Percentiles rank a stretch among this genome's conserved stretches.
Conservation (phyloP, 2,797 vertebrate species). For the Fistularia commersonii region DNA sequence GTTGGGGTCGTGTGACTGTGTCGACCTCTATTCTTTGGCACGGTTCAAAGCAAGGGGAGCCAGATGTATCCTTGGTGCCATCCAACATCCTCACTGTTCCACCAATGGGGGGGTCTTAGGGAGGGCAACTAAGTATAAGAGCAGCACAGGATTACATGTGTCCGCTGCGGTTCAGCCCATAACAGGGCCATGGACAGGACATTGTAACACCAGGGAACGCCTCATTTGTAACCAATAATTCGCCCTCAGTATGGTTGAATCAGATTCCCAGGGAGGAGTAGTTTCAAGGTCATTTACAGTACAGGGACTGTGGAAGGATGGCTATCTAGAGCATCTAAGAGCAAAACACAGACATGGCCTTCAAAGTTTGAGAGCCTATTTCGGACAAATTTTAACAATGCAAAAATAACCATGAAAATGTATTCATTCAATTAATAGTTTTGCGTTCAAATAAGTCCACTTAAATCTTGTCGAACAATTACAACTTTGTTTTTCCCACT, state of each 20-base stretch:
- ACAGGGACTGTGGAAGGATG: too few species aligned
- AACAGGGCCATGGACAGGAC: slow-evolving; percentile 27
- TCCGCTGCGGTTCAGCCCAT: slow-evolving; percentile 17
- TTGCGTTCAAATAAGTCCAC: too few species aligned
- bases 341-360: too few species aligned
- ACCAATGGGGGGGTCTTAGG: slow-evolving; percentile 21
- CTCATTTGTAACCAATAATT: slow-evolving; percentile 30
- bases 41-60: slow-evolving; percentile 19
- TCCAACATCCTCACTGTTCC: slow-evolving; percentile 13
- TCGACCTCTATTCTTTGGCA: slow-evolving; percentile 28
- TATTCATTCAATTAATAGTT: too few species aligned
- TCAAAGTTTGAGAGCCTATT: too few species aligned
- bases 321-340: too few species aligned
- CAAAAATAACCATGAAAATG: too few species aligned
- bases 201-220: slow-evolving; percentile 28
- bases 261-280: too few species aligned
- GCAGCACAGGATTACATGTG: slow-evolving; percentile 37
- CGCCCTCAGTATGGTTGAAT: background rate
- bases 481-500: too few species aligned
- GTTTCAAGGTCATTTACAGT: too few species aligned
- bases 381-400: too few species aligned
- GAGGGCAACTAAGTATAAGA: slow-evolving; percentile 24
- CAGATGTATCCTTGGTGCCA: slow-evolving; percentile 32
- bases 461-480: too few species aligned
- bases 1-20: slow-evolving; percentile 6